A percentile compares a stretch with the other conserved stretches of the same genome.
Conservation (phyloP, 2,113 vertebrate species). For the Nothobranchius furzeri region DNA sequence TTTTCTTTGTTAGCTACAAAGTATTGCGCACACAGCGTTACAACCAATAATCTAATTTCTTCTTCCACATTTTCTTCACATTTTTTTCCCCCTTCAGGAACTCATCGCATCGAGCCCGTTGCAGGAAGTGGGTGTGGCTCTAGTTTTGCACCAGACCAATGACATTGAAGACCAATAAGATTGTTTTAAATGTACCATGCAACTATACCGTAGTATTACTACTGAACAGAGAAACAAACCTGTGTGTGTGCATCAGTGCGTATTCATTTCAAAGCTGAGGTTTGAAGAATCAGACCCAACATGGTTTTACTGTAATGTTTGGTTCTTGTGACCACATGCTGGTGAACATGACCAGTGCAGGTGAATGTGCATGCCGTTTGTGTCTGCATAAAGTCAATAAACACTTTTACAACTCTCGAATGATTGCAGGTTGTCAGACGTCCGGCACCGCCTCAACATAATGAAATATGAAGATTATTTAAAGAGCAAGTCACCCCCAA, state of each 20-base stretch:
- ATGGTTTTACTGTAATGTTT: background rate
- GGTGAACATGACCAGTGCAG: conserved; percentile 29
- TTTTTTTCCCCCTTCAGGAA: conserved; percentile 64
- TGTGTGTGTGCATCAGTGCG: background rate
- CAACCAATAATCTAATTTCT: too few species aligned
- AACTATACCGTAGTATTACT: too few species aligned
- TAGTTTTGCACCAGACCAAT: conserved; percentile 52
- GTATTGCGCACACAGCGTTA: too few species aligned
- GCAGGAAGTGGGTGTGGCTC: conserved; percentile 71
- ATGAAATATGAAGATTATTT: conserved; percentile 77
- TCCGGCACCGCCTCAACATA: conserved; percentile 76
- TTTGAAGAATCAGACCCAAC: background rate
- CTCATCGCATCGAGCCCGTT: conserved; percentile 71
- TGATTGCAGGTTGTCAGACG: conserved; percentile 72
- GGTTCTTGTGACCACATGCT: background rate
- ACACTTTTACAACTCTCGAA: conserved; percentile 79
- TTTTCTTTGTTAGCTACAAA: background rate
- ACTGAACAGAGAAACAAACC: too few species aligned
- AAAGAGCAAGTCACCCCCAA: too few species aligned
- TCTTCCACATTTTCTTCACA: conserved; percentile 36
- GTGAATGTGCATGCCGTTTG: conserved; percentile 18
- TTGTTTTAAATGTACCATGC: too few species aligned
- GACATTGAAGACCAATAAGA: conserved; percentile 16
- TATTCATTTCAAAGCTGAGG: background rate
- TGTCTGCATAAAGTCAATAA: conserved; percentile 68